Evolutionary conservation across 2,113 vertebrate species (phyloP).

Genomic region (Cricetomys ansorgei): DNA sequence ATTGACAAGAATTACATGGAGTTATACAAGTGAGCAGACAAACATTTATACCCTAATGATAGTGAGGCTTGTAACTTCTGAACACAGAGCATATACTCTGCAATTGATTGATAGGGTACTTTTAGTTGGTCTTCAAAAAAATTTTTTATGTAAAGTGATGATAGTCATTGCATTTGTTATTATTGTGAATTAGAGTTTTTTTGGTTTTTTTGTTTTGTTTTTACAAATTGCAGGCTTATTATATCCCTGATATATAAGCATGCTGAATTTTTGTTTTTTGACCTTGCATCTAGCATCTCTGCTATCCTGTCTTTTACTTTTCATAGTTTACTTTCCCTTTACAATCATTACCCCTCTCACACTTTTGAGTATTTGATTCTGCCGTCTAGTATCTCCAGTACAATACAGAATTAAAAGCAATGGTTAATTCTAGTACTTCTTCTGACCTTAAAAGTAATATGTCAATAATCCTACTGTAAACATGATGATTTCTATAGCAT

Average conservation of each 20-base stretch:
- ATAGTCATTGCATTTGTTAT: neutral
- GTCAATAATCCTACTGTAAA: neutral
- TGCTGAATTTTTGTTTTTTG: constrained; percentile 20
- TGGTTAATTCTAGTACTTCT: constrained; percentile 1
- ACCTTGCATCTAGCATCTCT: neutral
- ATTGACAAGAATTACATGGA: constrained; percentile 10
- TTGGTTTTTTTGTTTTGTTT: neutral
- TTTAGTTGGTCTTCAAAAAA: neutral
- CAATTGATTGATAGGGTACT: neutral
- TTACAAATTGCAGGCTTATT: neutral
- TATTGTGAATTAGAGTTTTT: neutral
- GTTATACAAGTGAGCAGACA: constrained; percentile 40
- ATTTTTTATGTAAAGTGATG: constrained; percentile 10
- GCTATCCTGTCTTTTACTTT: neutral
- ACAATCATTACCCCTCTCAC: neutral
- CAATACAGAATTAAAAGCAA: neutral
- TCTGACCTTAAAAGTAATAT: neutral
- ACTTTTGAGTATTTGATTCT: neutral
- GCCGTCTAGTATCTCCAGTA: neutral
- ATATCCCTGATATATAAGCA: neutral
- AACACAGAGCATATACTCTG: constrained; percentile 10
- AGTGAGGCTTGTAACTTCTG: constrained; percentile 11
- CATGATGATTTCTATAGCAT: constrained; percentile 4
- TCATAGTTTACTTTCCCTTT: neutral
- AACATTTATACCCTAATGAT: constrained; percentile 18